A percentile compares a stretch with the other conserved stretches of the same genome.
Conservation (phyloP, 2,888 invertebrate genomes). For the Harpalus rufipes region DNA sequence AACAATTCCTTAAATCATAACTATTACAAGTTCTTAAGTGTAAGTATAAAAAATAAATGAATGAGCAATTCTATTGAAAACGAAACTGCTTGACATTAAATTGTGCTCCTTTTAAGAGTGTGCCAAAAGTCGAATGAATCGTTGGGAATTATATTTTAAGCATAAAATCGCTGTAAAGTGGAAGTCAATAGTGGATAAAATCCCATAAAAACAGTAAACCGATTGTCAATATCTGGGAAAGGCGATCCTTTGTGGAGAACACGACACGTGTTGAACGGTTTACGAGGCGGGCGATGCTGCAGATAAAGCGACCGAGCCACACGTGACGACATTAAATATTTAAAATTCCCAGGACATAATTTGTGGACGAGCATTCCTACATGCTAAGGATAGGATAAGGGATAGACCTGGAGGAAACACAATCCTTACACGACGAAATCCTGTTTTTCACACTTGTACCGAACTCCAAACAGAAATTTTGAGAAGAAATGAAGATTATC, state of each 20-base stretch:
- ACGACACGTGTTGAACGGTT: conserved; percentile 35
- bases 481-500: too few relatives aligned
- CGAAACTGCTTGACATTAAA: too few relatives aligned
- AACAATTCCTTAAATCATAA: too few relatives aligned
- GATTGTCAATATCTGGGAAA: conserved; percentile 48
- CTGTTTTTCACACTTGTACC: too few relatives aligned
- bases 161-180: conserved; percentile 3
- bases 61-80: too few relatives aligned
- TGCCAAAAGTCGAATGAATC: too few relatives aligned
- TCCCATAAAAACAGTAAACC: conserved; percentile 29
- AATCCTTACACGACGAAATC: too few relatives aligned
- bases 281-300: conserved; percentile 10
- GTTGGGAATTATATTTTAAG: conserved; percentile 5
- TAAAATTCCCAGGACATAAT: conserved; percentile 15
- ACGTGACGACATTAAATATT: conserved; percentile 27
- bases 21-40: too few relatives aligned
- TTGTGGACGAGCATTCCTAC: conserved; percentile 6
- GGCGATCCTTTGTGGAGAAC: conserved; percentile 20
- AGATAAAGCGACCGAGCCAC: neutral
- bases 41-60: too few relatives aligned
- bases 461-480: too few relatives aligned
- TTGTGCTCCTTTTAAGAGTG: too few relatives aligned
- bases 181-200: conserved; percentile 16
- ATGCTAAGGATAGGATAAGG: neutral
- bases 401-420: too few relatives aligned